Evolutionary conservation across 2,113 vertebrate species (phyloP).

Genomic region (Potamarius usumacintae): DNA sequence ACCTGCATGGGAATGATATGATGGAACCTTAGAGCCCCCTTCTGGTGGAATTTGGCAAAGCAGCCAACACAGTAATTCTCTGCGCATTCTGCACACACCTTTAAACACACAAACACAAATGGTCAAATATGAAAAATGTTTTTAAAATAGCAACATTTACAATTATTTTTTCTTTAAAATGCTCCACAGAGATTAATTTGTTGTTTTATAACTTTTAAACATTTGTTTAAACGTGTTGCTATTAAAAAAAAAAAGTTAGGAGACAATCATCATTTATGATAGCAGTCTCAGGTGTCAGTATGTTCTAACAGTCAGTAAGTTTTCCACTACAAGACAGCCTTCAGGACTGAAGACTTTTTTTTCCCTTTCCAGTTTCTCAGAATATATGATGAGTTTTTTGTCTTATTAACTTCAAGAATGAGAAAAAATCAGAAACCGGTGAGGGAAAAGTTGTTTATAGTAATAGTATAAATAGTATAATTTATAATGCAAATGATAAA

Average conservation of each 20-base stretch:
- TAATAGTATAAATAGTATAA: too few relatives aligned
- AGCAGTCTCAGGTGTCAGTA: not conserved
- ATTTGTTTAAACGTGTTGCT: not conserved
- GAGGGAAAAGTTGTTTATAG: not conserved
- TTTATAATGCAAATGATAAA: not conserved
- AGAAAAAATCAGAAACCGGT: not conserved
- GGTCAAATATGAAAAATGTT: not conserved
- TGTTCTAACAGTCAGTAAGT: not conserved
- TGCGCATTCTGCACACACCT: slow-evolving; percentile 83
- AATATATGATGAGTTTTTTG: not conserved
- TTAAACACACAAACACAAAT: slow-evolving; percentile 29
- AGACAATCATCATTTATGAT: not conserved
- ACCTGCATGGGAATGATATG: slow-evolving; percentile 80
- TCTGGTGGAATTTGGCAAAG: slow-evolving; percentile 84
- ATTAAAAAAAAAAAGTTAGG: too few relatives aligned
- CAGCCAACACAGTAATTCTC: slow-evolving; percentile 82
- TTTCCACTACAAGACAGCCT: not conserved
- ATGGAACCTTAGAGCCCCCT: slow-evolving; percentile 87
- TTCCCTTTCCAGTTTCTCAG: not conserved
- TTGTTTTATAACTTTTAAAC: not conserved
- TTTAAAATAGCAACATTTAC: not conserved
- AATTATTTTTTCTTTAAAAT: not conserved
- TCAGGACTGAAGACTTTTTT: not conserved
- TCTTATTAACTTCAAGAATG: not conserved
- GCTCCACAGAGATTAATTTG: not conserved